Evolutionary conservation across 2,888 invertebrate species (phyloP).

Genomic region (Eupithecia insigniata): DNA sequence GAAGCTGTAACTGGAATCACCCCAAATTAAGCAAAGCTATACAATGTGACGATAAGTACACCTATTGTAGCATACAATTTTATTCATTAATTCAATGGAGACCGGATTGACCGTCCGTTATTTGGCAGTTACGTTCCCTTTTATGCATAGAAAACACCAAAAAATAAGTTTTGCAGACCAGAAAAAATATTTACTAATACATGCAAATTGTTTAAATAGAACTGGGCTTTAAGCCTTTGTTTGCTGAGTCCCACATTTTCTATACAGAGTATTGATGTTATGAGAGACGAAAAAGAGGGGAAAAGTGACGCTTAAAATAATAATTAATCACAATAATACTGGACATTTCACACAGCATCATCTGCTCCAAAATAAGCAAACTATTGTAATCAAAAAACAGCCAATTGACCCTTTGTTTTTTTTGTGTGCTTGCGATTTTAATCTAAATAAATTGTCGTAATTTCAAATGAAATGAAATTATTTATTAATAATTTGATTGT

Average conservation of each 20-base stretch:
- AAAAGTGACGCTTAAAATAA: background rate
- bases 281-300: too few species aligned
- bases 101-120: background rate
- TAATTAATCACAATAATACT: background rate
- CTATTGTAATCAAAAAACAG: background rate
- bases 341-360: background rate
- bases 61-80: background rate
- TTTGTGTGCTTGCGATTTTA: background rate
- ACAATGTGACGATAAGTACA: too few species aligned
- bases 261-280: background rate
- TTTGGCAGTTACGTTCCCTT: background rate
- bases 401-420: background rate
- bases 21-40: conserved; percentile 1
- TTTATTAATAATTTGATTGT: background rate
- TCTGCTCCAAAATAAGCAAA: background rate
- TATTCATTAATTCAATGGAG: background rate
- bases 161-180: too few species aligned
- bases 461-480: background rate
- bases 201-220: background rate
- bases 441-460: background rate
- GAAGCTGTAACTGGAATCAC: background rate
- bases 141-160: background rate
- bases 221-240: background rate
- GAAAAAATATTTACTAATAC: background rate
- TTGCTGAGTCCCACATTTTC: background rate